A percentile compares a stretch with the other conserved stretches of the same genome.
Conservation (phyloP, 2,888 invertebrate species). For the Dascillus cervinus region DNA sequence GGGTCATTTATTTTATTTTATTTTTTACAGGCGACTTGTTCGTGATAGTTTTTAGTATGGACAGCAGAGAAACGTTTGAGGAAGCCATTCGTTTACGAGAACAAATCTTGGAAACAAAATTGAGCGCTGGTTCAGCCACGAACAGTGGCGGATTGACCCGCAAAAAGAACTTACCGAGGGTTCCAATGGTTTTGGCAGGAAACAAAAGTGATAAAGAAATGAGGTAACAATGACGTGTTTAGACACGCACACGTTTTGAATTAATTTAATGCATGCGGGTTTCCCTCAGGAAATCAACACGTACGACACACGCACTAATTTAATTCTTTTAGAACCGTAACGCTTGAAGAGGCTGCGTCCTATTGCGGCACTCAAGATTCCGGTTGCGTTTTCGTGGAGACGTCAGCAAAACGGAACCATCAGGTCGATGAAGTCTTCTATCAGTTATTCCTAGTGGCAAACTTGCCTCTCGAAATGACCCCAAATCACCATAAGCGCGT, state of each 20-base stretch:
- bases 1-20: no score
- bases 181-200: slow-evolving; percentile 82
- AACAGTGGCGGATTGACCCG: slow-evolving; percentile 42
- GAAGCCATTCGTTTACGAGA: slow-evolving; percentile 74
- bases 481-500: slow-evolving; percentile 80
- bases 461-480: slow-evolving; percentile 82
- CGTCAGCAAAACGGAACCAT: slow-evolving; percentile 73
- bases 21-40: slow-evolving; percentile 45
- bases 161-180: slow-evolving; percentile 58
- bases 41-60: slow-evolving; percentile 77
- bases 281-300: no score
- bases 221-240: no score
- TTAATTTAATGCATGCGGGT: no score
- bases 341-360: slow-evolving; percentile 67
- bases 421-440: slow-evolving; percentile 80
- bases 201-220: slow-evolving; percentile 81
- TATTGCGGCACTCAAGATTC: slow-evolving; percentile 71
- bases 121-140: slow-evolving; percentile 59
- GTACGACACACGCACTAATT: no score
- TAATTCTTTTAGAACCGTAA: slow-evolving; percentile 73
- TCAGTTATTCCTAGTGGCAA: slow-evolving; percentile 74
- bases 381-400: slow-evolving; percentile 75
- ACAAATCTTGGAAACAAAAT: slow-evolving; percentile 77
- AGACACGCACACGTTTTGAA: no score
- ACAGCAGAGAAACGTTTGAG: slow-evolving; percentile 75